Evolutionary conservation across 2,113 vertebrate species (phyloP).

Genomic region (Tylochromis polylepis): DNA sequence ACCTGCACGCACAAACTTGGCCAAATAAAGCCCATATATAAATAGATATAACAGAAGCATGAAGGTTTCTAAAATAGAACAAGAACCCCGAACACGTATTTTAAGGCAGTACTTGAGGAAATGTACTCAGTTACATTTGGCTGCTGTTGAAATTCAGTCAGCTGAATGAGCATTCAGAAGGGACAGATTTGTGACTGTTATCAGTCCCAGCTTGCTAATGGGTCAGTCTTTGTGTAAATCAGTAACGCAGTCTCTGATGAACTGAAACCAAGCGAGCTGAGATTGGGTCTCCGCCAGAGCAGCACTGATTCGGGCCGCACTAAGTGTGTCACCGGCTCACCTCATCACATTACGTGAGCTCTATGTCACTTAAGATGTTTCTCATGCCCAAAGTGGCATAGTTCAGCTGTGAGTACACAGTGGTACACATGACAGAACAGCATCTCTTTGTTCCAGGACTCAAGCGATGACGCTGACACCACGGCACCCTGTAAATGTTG

Average conservation of each 20-base stretch:
- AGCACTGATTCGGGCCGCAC: slow-evolving; percentile 14
- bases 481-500: not conserved
- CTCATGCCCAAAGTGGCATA: slow-evolving; percentile 24
- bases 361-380: slow-evolving; percentile 25
- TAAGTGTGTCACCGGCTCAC: slow-evolving; percentile 36
- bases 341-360: slow-evolving; percentile 43
- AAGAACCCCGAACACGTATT: not conserved
- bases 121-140: not conserved
- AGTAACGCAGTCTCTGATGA: not conserved
- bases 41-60: not conserved
- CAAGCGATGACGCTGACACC: not conserved
- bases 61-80: not conserved
- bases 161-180: not conserved
- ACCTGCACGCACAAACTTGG: accelerated
- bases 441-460: not conserved
- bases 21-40: not conserved
- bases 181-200: slow-evolving; percentile 7
- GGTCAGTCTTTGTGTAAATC: slow-evolving; percentile 32
- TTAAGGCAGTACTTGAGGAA: not conserved
- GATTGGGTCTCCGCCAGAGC: not conserved
- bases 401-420: slow-evolving; percentile 12
- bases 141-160: not conserved
- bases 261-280: not conserved
- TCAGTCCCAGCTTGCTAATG: slow-evolving; percentile 7
- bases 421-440: accelerated